Conservation (phyloP, 2,113 vertebrate genomes). For the Oreochromis spilurus region DNA sequence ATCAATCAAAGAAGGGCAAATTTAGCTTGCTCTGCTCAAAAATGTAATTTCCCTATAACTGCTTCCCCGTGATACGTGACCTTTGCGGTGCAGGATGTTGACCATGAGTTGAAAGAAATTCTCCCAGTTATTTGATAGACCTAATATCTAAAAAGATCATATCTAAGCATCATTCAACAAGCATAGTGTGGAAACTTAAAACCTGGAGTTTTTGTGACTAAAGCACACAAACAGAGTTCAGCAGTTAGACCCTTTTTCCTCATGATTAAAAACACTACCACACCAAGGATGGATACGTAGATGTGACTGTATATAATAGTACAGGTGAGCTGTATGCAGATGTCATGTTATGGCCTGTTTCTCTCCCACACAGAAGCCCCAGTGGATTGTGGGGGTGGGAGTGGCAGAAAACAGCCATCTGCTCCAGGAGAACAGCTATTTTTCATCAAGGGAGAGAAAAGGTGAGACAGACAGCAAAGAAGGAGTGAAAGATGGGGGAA, state of each 20-base stretch:
- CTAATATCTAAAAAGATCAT: neutral
- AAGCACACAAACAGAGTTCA: neutral
- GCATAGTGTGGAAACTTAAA: neutral
- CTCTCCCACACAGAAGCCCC: constrained; percentile 26
- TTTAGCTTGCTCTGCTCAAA: neutral
- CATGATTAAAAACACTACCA: neutral
- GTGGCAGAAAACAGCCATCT: constrained; percentile 40
- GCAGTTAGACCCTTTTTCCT: neutral
- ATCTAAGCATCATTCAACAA: neutral
- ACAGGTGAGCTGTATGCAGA: constrained; percentile 29
- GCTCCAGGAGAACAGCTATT: constrained; percentile 4
- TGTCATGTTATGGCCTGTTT: constrained; percentile 25
- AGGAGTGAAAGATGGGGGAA: neutral
- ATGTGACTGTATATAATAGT: neutral
- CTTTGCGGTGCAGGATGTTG: neutral
- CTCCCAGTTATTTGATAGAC: neutral
- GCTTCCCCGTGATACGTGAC: neutral
- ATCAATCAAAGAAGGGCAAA: neutral
- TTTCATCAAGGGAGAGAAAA: neutral
- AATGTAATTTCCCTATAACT: neutral
- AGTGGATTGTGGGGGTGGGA: constrained; percentile 31
- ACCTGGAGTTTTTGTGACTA: neutral
- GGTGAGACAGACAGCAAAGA: neutral
- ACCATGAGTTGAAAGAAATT: neutral
- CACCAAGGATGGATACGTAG: neutral